Conservation (phyloP, 2,797 vertebrate species). For the Sebastes glaucus region DNA sequence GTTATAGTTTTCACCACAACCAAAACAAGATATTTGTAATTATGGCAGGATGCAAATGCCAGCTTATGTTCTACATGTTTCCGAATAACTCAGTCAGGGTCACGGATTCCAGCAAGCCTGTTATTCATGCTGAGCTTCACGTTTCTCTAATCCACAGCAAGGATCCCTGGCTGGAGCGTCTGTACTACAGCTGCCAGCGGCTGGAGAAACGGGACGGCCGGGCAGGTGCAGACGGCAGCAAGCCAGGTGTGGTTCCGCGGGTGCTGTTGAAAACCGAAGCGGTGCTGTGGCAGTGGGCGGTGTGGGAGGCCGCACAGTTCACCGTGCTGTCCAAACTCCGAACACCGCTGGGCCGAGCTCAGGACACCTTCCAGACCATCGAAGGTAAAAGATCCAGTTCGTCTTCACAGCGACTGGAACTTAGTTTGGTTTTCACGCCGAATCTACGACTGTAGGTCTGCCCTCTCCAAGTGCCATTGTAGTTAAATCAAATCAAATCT, state of each 20-base stretch:
- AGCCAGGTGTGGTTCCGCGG: constrained; percentile 84
- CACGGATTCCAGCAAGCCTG: background rate
- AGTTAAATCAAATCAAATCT: no score
- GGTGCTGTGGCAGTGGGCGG: constrained; percentile 97
- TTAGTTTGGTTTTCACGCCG: background rate
- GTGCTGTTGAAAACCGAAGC: constrained; percentile 93
- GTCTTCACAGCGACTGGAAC: background rate
- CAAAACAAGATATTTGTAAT: background rate
- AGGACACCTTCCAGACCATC: constrained; percentile 99
- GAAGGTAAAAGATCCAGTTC: constrained; percentile 85
- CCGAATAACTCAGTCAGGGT: background rate
- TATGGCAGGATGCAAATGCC: background rate
- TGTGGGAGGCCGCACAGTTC: constrained; percentile 99
- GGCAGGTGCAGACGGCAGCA: constrained; percentile 18
- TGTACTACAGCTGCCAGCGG: constrained; percentile 97
- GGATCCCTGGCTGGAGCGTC: constrained; percentile 96
- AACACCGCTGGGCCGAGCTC: constrained; percentile 95
- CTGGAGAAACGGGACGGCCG: constrained; percentile 89
- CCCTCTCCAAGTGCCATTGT: no score
- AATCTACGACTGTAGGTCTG: no score
- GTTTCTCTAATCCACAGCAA: constrained; percentile 81
- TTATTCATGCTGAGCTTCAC: background rate
- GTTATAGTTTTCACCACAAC: background rate
- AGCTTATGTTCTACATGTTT: background rate
- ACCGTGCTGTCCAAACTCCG: constrained; percentile 96